Evolutionary conservation across 2,797 vertebrate genomes (phyloP), one percentile per base, ranked within the genome.

Genomic region (Aphelocoma californica): DNA sequence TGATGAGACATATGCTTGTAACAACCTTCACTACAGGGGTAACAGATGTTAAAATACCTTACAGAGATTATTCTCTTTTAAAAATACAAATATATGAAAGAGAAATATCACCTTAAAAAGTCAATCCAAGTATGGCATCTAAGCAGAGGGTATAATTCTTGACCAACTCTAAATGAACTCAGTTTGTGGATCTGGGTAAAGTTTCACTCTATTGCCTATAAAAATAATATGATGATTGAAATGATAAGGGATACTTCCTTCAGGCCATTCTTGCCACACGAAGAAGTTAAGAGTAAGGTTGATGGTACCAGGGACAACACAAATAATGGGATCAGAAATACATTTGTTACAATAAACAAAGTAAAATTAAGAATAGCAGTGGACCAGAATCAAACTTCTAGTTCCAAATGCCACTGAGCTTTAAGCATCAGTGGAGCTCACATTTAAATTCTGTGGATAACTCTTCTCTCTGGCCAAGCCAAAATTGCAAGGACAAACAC

Each of bases 351-450:
- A 74, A 85, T 28, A 88, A 85, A 80, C 40, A 75, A 84, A 74
- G 47, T 54, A 87, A 94, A 94, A 92, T 87, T 83, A 93, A 81
- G 50, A 92, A 67, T 19, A 87, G 48, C 62, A 67, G 29, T 53
- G 61, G 53, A 71, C 61, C 45, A 50, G 64, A 92, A 87, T 51
- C 57, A 89, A 79, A 86, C 9, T 60, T 88, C 19, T 38, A 65
- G 45, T 40, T 85, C 53, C 69, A 94, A 95, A 92, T 80, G 29
- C 65, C 86, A 92, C 29, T 62, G 84, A 93, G 44, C n/a, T 91
- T 86, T 78, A 78, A 91, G 90, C 1, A 0, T 7, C 54, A 64
- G 17, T 24, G 29, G 81, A 85, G 24, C 18, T 34, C 23, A 61
- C 18, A 58, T 44, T 80, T 77, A 72, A 70, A 64, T 60, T 88